phyloP scores from a whole-genome alignment of 2,888 invertebrate species.

The Keiferia lycopersicella region DNA sequence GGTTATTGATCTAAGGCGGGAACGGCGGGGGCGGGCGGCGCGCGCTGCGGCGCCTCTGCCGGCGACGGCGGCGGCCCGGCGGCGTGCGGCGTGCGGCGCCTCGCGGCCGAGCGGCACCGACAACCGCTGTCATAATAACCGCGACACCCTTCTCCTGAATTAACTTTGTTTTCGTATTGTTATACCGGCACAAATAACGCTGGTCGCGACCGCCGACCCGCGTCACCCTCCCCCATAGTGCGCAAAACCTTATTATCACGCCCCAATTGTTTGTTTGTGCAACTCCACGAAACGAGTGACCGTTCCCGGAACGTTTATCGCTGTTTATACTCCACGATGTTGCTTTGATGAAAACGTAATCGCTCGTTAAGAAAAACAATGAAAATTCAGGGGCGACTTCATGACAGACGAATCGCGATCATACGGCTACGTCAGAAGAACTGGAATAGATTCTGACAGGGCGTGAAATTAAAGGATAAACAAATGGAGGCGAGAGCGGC shows the following conservation, averaged over 20 bases:
- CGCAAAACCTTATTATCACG: neutral
- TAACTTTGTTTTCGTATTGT: constrained; percentile 72
- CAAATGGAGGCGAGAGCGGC: constrained; percentile 73
- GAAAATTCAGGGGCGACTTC: constrained; percentile 59
- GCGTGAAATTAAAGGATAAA: constrained; percentile 80
- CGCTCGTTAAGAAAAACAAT: constrained; percentile 60
- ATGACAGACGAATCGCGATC: constrained; percentile 69
- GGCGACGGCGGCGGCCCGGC: constrained; percentile 40
- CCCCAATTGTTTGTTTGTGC: constrained; percentile 11
- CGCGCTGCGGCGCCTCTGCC: constrained; percentile 32
- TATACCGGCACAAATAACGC: constrained; percentile 59
- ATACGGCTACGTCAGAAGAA: constrained; percentile 69
- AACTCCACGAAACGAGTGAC: constrained; percentile 8
- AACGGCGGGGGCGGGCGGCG: constrained; percentile 34
- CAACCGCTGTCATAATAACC: constrained; percentile 55
- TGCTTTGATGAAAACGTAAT: constrained; percentile 44
- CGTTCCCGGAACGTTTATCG: constrained; percentile 20
- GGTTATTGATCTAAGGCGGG: constrained; percentile 39
- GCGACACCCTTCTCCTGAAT: constrained; percentile 60
- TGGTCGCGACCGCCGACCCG: constrained; percentile 31
- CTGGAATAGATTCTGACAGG: constrained; percentile 74
- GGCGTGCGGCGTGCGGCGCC: constrained; percentile 1
- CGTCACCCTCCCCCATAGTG: constrained; percentile 21
- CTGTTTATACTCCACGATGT: constrained; percentile 30
- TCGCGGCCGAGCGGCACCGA: constrained; percentile 33